Evolutionary conservation across 2,113 vertebrate species (phyloP), one percentile per base, ranked within the genome.

Genomic region (Pachyramphus minor): DNA sequence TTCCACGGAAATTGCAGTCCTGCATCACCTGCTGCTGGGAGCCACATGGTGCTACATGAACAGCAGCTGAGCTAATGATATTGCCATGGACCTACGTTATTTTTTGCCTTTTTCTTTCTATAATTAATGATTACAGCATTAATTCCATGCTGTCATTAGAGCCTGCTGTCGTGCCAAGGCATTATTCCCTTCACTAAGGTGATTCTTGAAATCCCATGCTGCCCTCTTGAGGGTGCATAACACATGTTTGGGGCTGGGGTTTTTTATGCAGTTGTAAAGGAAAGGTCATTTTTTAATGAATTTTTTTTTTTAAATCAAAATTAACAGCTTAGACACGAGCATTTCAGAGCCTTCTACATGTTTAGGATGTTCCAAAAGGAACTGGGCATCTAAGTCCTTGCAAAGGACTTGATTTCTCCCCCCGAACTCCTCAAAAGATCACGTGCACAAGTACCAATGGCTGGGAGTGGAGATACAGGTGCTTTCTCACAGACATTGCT

Each of bases 151-250:
- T 68, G 23, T 58, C 42, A 5, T 62, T 68, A 63, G 41, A 71
- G 19, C 11, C 35, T 63, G 35, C 35, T 83, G 21, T 49, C 93
- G 25, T 5, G 12, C 39, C 37, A 15, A 53, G 22, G 18, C 23
- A 23, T 87, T 33, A 33, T 7, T 83, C 19, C 20, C 27, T 71
- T 72, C 18, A 64, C 8, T 59, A 62, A 79, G 33, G 25, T 81
- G 45, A 47, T 66, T 90, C 81, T 72, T 90, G 62, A 95, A 96
- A 96, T 91, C 49, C 88, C 41, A 64, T 91, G 94, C 96, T 96
- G 96, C 96, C 97, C 96, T 88, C 97, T 97, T 88, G 81, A 96
- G 97, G 87, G 50, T 95, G 25, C 27, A 11, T 33, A 47, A 66
- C 27, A 45, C 3, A 22, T 1, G 3, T 5, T 41, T 79, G 18